phyloP scores from a whole-genome alignment of 2,888 invertebrate genomes.

The Oasisia sp. region DNA sequence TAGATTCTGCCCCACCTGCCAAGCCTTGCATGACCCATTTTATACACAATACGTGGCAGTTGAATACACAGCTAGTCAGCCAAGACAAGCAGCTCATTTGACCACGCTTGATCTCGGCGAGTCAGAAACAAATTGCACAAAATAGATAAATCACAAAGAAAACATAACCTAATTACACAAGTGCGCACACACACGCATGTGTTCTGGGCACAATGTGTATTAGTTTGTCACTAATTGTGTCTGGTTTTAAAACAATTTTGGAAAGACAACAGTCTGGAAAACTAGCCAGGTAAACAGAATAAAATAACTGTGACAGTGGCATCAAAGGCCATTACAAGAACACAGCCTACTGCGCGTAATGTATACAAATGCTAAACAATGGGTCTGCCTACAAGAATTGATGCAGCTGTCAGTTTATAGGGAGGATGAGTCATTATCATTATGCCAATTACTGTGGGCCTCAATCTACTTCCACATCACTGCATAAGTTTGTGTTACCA shows the following conservation, averaged over 20 bases:
- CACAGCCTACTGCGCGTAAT: not conserved
- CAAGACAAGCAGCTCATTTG: not conserved
- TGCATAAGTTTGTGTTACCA: not conserved
- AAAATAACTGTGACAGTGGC: not conserved
- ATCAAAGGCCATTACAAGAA: not conserved
- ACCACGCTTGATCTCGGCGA: not conserved
- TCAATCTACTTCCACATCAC: not conserved
- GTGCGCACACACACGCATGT: not conserved
- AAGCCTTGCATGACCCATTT: not conserved
- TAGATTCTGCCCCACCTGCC: not conserved
- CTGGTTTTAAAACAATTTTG: not conserved
- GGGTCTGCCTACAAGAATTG: not conserved
- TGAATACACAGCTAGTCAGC: conserved; percentile 12
- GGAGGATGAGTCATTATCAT: not conserved
- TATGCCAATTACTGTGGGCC: conserved; percentile 10
- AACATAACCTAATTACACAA: not conserved
- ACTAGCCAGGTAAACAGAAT: not conserved
- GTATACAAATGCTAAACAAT: not conserved
- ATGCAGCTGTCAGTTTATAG: not conserved
- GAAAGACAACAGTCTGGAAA: not conserved
- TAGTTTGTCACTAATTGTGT: not conserved
- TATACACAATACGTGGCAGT: not conserved
- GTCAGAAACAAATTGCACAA: not conserved
- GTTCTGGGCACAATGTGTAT: no score
- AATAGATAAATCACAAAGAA: not conserved